Base-by-base conservation (phyloP, 2,113 vertebrate genomes). In the Pedionomus torquatus region DNA sequence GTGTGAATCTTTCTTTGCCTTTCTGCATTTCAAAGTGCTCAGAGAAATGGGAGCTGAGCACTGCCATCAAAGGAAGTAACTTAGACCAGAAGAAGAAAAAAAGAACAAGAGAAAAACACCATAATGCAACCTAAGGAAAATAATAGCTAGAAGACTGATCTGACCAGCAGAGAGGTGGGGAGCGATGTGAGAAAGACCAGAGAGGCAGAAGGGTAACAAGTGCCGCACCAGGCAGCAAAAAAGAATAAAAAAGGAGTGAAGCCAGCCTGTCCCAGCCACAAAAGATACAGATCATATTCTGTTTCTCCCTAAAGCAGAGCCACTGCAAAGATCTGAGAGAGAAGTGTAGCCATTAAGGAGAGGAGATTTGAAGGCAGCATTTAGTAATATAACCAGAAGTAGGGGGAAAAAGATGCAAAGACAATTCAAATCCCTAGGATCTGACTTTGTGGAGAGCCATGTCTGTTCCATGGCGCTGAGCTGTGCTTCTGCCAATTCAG, bases 391-490 rank as follows among this genome's bases (percentile, higher is more conserved):
- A 83, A 12, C 10, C 33, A 55, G 60, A 20, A 80, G 24, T 1
- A 11, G 13, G 8, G 8, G 2, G 5, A 24, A 57, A 78, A 30
- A 16, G 6, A 33, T n/a, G 49, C 5, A 20, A 51, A 46, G 33
- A 44, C 57, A 94, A 41, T 13, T 25, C 35, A 35, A 25, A 69
- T 80, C 18, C 49, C 44, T 0, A 0, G 24, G 30, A 3, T 0
- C 0, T 18, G 23, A 48, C 26, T 61, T 60, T 24, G 48, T 0
- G 1, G 8, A 25, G 24, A 72, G 30, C 41, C 1, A 5, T 33
- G 49, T 17, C 33, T 72, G 33, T n/a, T 69, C 26, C 48, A 46
- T 1, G 2, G n/a, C 0, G 0, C 66, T 48, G 46, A 51, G 35
- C 21, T 87, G 30, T 74, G 31, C 26, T 31, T 86, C 48, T 69